Evolutionary conservation across 2,797 vertebrate genomes (phyloP).

Genomic region (Eremophila alpestris): DNA sequence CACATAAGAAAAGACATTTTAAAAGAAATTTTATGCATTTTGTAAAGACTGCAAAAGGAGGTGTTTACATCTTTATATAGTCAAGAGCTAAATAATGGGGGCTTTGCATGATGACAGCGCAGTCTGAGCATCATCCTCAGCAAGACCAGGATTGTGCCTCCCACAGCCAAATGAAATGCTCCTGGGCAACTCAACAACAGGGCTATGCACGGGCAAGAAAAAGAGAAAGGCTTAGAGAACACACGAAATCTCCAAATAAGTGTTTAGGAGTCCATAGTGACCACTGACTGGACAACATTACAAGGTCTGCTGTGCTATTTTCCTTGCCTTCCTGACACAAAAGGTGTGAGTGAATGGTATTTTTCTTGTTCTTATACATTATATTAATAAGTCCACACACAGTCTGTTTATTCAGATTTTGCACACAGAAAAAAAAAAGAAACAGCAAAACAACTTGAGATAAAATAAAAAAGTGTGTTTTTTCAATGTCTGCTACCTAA

Average conservation of each 20-base stretch:
- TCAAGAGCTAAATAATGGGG: fast-evolving
- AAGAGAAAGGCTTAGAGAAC: neutral
- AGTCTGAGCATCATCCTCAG: neutral
- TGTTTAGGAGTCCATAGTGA: neutral
- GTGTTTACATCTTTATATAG: neutral
- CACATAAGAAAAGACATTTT: neutral
- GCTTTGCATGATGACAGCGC: neutral
- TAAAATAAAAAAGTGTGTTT: neutral
- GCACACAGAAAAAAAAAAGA: neutral
- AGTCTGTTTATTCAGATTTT: neutral
- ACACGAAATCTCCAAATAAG: neutral
- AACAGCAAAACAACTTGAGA: neutral
- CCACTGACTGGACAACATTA: neutral
- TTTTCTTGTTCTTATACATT: neutral
- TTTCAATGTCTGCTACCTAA: neutral
- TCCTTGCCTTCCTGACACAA: neutral
- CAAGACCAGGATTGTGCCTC: neutral
- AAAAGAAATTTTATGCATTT: neutral
- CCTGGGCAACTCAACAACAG: neutral
- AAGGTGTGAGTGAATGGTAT: neutral
- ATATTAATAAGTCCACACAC: neutral
- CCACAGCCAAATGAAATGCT: neutral
- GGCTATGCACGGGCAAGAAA: neutral
- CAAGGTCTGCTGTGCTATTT: neutral
- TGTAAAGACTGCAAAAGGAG: neutral